phyloP scores from a whole-genome alignment of 2,797 vertebrate genomes.

The Rhynchonycteris naso region DNA sequence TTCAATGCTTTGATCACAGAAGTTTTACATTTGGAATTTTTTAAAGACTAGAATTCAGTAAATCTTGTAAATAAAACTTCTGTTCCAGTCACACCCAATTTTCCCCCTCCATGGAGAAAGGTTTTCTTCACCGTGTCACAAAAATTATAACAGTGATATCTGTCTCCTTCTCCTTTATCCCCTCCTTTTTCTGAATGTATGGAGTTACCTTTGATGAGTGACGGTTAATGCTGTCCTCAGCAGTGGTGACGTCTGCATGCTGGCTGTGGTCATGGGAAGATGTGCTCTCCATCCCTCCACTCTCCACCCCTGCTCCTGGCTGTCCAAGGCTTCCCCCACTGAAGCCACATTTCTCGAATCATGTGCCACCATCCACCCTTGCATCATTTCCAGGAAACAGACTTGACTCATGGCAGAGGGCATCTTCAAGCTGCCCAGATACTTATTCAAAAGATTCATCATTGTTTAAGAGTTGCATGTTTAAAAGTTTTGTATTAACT shows the following conservation, averaged over 20 bases:
- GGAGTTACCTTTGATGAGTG: neutral
- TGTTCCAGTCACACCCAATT: neutral
- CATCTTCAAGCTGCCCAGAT: neutral
- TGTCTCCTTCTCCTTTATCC: neutral
- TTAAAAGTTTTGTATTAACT: conserved; percentile 56
- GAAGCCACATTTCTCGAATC: neutral
- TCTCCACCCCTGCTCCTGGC: neutral
- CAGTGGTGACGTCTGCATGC: fast-evolving
- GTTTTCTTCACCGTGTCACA: neutral
- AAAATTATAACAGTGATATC: neutral
- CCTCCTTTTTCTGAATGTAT: neutral
- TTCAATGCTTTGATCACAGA: conserved; percentile 83
- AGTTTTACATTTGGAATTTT: conserved; percentile 82
- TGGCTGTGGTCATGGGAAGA: neutral
- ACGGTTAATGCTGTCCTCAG: neutral
- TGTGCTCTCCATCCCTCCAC: too few relatives aligned
- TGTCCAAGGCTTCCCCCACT: neutral
- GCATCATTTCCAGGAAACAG: neutral
- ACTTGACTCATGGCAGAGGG: neutral
- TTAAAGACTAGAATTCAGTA: conserved; percentile 71
- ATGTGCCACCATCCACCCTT: neutral
- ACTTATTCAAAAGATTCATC: neutral
- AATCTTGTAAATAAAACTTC: conserved; percentile 58
- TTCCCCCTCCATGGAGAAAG: neutral
- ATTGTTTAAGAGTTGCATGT: conserved; percentile 40